Conservation (phyloP, 2,113 vertebrate species). For the Tupaia tana region DNA sequence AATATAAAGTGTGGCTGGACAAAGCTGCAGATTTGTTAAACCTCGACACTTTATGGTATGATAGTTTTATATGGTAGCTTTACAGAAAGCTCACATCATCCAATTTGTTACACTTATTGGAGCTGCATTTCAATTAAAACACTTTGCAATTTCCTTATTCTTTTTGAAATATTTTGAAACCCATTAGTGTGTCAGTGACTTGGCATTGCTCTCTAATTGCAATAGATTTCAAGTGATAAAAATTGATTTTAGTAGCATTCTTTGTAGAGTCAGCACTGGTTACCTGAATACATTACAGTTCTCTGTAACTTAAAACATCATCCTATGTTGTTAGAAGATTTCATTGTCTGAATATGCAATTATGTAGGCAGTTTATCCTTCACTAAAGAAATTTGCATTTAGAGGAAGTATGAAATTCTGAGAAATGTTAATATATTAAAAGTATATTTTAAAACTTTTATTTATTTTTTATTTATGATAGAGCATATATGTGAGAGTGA, state of each 20-base stretch:
- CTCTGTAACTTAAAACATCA: conserved; percentile 61
- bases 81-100: background rate
- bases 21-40: conserved; percentile 9
- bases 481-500: too few relatives aligned
- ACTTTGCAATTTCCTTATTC: conserved; percentile 45
- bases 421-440: conserved; percentile 38
- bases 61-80: conserved; percentile 28
- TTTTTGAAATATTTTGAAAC: conserved; percentile 73
- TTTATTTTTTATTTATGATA: background rate
- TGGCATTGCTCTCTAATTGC: conserved; percentile 71
- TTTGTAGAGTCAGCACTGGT: conserved; percentile 65
- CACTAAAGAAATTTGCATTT: conserved; percentile 57
- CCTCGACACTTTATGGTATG: background rate
- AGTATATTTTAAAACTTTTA: conserved; percentile 15
- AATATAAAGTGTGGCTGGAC: background rate
- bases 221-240: conserved; percentile 75
- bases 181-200: conserved; percentile 70
- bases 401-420: conserved; percentile 54
- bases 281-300: conserved; percentile 67
- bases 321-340: conserved; percentile 49
- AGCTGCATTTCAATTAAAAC: conserved; percentile 66
- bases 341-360: conserved; percentile 46
- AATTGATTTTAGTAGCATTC: conserved; percentile 75
- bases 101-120: conserved; percentile 43
- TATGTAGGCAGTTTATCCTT: conserved; percentile 48